These are phyloP conservation scores for Malurus splendens DNA, from an alignment of 2,797 vertebrate species.

Conservation along the genomic window DNA sequence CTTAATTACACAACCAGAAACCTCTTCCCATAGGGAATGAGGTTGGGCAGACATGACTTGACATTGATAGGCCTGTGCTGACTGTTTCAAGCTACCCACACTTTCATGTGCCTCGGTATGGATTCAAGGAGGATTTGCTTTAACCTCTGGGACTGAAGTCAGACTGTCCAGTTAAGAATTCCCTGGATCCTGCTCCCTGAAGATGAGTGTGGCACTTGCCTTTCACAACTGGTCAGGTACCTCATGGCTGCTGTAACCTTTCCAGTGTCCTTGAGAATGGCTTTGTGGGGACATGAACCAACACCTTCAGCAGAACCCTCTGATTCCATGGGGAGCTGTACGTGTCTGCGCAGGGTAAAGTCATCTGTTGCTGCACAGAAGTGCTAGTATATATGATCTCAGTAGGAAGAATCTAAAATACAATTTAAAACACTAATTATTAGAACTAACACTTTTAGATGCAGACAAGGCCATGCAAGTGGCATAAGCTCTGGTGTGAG, in stretches of 20 bases:
- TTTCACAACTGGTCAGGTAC: background rate
- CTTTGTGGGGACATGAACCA: background rate
- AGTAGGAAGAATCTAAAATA: background rate
- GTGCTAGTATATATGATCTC: background rate
- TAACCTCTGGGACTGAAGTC: background rate
- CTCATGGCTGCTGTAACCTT: background rate
- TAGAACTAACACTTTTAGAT: background rate
- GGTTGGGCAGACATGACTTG: background rate
- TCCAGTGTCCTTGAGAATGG: background rate
- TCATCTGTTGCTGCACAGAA: background rate
- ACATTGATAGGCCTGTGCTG: too few relatives aligned
- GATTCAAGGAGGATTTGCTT: background rate
- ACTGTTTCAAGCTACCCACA: background rate
- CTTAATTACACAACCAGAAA: background rate
- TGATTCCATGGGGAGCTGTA: background rate
- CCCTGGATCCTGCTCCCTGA: background rate
- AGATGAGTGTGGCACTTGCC: background rate
- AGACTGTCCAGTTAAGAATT: fast-evolving
- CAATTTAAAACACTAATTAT: background rate
- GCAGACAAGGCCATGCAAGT: background rate
- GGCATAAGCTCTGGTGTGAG: too few relatives aligned
- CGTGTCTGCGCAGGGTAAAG: background rate
- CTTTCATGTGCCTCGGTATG: background rate
- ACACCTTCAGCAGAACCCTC: background rate
- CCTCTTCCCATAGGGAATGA: background rate